Percentiles rank a stretch among this genome's conserved stretches.
These are phyloP conservation scores for Orchestia grillus DNA, from an alignment of 1,140 invertebrate species.

Conservation along the genomic window DNA sequence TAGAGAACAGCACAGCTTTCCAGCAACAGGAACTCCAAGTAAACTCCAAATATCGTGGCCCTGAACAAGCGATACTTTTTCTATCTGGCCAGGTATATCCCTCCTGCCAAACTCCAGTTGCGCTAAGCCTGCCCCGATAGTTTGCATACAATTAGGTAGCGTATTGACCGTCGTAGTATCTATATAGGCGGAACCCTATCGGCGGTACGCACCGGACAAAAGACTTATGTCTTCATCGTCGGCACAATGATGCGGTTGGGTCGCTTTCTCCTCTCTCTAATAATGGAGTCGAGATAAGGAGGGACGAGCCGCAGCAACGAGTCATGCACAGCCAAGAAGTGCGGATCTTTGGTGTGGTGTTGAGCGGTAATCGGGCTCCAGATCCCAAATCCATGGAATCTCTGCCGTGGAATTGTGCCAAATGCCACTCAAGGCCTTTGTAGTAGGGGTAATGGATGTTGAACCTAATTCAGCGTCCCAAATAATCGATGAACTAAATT, in stretches of 20 bases:
- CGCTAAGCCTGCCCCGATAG: not conserved
- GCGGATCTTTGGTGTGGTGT: not conserved
- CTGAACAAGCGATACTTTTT: not conserved
- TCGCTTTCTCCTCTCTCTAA: not conserved
- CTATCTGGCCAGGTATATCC: not conserved
- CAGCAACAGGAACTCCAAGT: not conserved
- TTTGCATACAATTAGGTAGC: not conserved
- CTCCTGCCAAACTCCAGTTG: not conserved
- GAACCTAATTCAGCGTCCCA: not conserved
- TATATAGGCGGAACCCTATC: not conserved
- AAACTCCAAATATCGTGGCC: not conserved
- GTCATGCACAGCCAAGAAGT: not conserved
- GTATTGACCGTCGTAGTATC: not conserved
- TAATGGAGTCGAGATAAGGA: not conserved
- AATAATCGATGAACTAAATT: not conserved
- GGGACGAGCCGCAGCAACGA: too few relatives aligned
- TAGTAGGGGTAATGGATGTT: not conserved
- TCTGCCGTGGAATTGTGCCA: not conserved
- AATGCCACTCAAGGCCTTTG: not conserved
- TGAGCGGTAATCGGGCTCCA: not conserved
- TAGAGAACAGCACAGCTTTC: not conserved
- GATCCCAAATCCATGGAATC: not conserved
- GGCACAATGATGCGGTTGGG: not conserved
- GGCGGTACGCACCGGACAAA: not conserved
- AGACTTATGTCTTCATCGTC: not conserved